Base-by-base conservation (phyloP, 2,113 vertebrate species). In the Bufo bufo region DNA sequence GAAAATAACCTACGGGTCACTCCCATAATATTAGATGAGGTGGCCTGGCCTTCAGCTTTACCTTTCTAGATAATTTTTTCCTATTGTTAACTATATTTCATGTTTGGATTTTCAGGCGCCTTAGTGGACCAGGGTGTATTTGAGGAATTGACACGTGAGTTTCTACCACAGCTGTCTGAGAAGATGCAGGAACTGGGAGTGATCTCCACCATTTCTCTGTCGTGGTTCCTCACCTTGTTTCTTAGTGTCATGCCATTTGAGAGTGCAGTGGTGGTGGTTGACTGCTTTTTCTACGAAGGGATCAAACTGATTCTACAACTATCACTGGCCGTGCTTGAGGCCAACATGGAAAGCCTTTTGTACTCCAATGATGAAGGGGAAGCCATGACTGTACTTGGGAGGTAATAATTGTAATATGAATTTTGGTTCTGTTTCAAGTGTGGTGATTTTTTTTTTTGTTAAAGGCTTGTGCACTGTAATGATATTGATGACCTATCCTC, bases 281-380 rank as follows among this genome's bases (percentile, higher is more conserved):
- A 99, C 94, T 99, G 97, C 90, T 99, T 99, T 92, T 99, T 99
- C 95, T 99, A 97, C 0, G 98, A 99, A 90, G 98, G 98, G 89
- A 98, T 99, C 92, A 99, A 98, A 90, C 95, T 98, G 89, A 96
- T 98, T 91, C 95, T 99, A 91, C 98, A 99, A 93, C 95, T 99
- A 90, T 98, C 98, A 1, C 85, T 99, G 91, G 96, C 98, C 58
- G 96, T 99, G 82, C 95, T 99, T n/a, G 96, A 98, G 47, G 97
- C 97, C 91, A 99, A 99, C 94, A 93, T 97, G 96, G 95, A 98
- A 1, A 94, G 95, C 56, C 92, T 99, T 78, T 92, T 99, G 80
- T 93, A 92, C 92, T 98, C 97, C 91, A 95, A 84, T 1, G 98
- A 99, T 0, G 98, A 99, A 90, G 98, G 98, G 77, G 98, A 99